A percentile compares a stretch with the other conserved stretches of the same genome.
These are phyloP conservation scores for Sebastes diploproa DNA, from an alignment of 2,797 vertebrate species.

Conservation along the genomic window DNA sequence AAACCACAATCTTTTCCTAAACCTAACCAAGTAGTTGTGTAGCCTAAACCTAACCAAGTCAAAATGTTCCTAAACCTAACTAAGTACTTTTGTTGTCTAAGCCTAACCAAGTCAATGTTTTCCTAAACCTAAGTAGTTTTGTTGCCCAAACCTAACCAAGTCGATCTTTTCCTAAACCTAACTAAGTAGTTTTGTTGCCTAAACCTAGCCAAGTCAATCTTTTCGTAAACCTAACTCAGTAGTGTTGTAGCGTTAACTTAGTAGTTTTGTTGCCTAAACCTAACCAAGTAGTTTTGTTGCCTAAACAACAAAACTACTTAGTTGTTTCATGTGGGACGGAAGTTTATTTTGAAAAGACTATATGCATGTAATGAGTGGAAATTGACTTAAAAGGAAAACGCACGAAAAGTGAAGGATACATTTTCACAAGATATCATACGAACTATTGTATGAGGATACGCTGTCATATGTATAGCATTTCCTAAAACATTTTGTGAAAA, in stretches of 20 bases:
- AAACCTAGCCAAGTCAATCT: neutral
- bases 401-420: neutral
- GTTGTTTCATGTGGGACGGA: neutral
- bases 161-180: too few relatives aligned
- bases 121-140: too few relatives aligned
- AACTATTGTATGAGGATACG: too few relatives aligned
- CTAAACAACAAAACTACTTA: neutral
- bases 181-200: neutral
- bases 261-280: neutral
- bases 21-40: too few relatives aligned
- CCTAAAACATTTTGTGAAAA: too few relatives aligned
- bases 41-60: too few relatives aligned
- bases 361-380: neutral
- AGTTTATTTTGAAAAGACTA: neutral
- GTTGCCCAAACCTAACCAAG: neutral
- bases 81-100: neutral
- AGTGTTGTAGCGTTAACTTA: too few relatives aligned
- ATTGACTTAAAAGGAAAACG: neutral
- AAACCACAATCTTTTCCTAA: neutral
- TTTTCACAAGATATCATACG: neutral
- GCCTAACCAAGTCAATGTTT: neutral
- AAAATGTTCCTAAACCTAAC: neutral
- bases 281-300: neutral
- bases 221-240: too few relatives aligned
- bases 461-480: too few relatives aligned